phyloP scores from a whole-genome alignment of 1,140 invertebrate genomes.

The Aphidius ervi region DNA sequence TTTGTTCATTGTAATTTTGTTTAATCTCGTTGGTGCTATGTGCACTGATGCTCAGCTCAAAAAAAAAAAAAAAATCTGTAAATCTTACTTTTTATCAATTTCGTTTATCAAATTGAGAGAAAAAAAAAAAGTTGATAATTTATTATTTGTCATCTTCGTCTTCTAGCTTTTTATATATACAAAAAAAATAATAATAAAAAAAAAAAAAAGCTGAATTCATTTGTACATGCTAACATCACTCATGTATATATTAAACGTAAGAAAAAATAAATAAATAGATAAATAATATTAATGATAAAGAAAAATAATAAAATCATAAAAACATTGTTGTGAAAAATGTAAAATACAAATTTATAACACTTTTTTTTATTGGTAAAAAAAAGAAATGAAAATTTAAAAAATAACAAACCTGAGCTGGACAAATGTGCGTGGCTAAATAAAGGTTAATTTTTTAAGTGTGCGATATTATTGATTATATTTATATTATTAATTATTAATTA shows the following conservation, averaged over 20 bases:
- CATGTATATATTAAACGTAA: slow-evolving; percentile 23
- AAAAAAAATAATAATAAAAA: no score
- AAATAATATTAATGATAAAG: neutral
- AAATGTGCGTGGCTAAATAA: slow-evolving; percentile 9
- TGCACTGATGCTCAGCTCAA: no score
- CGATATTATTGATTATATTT: slow-evolving; percentile 5
- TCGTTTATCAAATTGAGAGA: no score
- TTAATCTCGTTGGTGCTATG: no score
- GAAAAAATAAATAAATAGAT: slow-evolving; percentile 3
- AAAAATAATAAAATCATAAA: slow-evolving; percentile 1
- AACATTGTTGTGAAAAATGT: neutral
- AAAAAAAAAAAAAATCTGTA: no score
- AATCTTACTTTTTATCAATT: no score
- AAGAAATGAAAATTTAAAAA: no score
- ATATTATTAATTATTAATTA: no score
- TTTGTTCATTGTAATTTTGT: no score
- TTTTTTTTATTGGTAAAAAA: slow-evolving; percentile 15
- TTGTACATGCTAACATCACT: neutral
- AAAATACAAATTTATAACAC: slow-evolving; percentile 10
- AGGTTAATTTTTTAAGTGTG: slow-evolving; percentile 11
- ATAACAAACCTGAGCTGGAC: slow-evolving; percentile 7
- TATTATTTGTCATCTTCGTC: no score
- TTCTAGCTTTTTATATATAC: no score
- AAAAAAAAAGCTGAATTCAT: neutral
- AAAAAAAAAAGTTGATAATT: no score